phyloP scores from a whole-genome alignment of 2,113 vertebrate species.

The Regulus satrapa region DNA sequence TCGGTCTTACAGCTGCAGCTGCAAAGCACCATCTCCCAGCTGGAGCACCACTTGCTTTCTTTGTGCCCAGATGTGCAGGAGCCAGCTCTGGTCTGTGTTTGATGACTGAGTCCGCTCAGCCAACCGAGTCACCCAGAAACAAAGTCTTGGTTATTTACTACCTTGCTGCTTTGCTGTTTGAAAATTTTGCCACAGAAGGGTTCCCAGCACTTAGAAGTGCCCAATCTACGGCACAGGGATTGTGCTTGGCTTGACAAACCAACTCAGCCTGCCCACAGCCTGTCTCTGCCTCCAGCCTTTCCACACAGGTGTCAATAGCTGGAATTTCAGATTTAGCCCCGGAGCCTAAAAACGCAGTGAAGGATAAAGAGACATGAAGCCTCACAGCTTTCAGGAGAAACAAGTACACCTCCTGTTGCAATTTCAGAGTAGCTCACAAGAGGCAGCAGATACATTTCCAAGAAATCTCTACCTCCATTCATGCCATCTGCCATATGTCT shows the following conservation, averaged over 20 bases:
- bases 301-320: not conserved
- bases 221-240: fast-evolving
- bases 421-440: constrained; percentile 14
- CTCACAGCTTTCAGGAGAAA: not conserved
- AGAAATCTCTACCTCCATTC: not conserved
- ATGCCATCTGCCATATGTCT: not conserved
- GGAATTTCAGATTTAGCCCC: not conserved
- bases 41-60: not conserved
- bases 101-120: not conserved
- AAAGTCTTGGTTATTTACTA: not conserved
- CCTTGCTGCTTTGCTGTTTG: not conserved
- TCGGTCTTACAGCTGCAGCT: not conserved
- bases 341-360: not conserved
- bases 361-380: not conserved
- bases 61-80: not conserved
- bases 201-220: not conserved
- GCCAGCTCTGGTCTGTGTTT: not conserved
- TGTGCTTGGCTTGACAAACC: not conserved
- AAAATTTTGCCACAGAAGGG: not conserved
- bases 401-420: not conserved
- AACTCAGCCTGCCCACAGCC: not conserved
- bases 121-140: not conserved
- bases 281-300: not conserved
- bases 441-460: constrained; percentile 46
- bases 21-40: not conserved